A percentile compares a stretch with the other conserved stretches of the same genome.
Conservation (phyloP, 2,113 vertebrate species). For the Hippocampus zosterae region DNA sequence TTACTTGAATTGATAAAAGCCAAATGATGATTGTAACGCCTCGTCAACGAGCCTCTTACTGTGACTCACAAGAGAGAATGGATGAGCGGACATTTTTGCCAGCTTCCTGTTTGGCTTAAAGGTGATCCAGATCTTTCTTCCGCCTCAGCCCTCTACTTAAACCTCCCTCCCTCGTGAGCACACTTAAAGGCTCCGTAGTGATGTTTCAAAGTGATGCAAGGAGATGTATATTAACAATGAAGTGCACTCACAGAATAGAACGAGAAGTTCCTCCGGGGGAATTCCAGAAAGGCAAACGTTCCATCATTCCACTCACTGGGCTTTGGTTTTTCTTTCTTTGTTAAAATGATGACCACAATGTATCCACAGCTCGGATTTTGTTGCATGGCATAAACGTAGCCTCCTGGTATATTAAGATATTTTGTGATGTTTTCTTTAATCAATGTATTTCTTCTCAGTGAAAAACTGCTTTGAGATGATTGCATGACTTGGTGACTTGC, state of each 20-base stretch:
- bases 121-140: constrained; percentile 27
- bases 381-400: not conserved
- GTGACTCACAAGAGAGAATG: not conserved
- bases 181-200: constrained; percentile 22
- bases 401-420: too few species aligned
- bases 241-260: constrained; percentile 33
- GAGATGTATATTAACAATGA: constrained; percentile 43
- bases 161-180: constrained; percentile 25
- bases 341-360: not conserved
- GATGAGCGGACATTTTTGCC: not conserved
- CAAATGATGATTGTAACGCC: not conserved
- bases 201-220: constrained; percentile 20
- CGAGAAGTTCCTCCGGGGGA: constrained; percentile 13
- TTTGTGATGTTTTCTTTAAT: too few species aligned
- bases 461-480: too few species aligned
- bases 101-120: not conserved
- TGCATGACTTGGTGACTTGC: too few species aligned
- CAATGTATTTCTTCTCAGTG: too few species aligned
- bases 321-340: not conserved
- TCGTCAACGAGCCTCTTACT: not conserved
- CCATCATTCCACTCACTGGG: not conserved
- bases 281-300: constrained; percentile 19
- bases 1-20: not conserved
- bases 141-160: constrained; percentile 21
- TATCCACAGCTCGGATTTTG: not conserved